Base-by-base conservation (phyloP, 2,888 invertebrate species). In the Andrena chrysosceles region DNA sequence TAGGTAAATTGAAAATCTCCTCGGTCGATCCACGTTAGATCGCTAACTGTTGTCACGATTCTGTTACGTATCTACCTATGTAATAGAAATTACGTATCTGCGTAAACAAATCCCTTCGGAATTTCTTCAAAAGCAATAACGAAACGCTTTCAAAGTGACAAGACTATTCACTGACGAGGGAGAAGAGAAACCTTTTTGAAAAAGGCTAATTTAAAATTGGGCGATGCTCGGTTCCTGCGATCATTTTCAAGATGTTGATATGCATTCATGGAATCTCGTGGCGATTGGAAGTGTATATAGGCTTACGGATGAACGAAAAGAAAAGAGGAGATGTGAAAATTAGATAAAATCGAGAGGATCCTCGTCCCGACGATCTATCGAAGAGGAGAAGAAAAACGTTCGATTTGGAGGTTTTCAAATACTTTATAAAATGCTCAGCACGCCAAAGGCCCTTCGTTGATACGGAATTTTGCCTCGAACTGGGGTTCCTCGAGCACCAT, bases 311-410 rank as follows among this genome's bases (percentile, higher is more conserved):
- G 64, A 52, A 71, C 31, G 42, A 67, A 73, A 33, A 26, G 16
- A 6, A 63, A 59, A 49, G 10, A 20, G 63, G 56, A 10, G 52
- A 66, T 35, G 63, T 26, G 42, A 48, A 26, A 54, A 54, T 33
- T 29, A 62, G 20, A 31, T 20, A 54, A 20, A 13, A 10, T 31
- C 2, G 35, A 29, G 23, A 66, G 10, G 49, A 10, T 29, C 26
- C 48, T 67, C 60, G 42, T 48, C 20, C 52, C 54, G 48, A 56
- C 35, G 67, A 64, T 31, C 59, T 63, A 71, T 67, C 54, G 52
- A 81, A 82, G 52, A 23, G 35, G 56, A 78, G 79, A 73, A 59
- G 69, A 64, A 78, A 83, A 83, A 80, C 87, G 81, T 81, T 76
- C 85, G 77, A 83, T 87, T 73, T 70, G 66, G 48, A 77, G 68